phyloP scores from a whole-genome alignment of 2,113 vertebrate species.

The Naja naja region DNA sequence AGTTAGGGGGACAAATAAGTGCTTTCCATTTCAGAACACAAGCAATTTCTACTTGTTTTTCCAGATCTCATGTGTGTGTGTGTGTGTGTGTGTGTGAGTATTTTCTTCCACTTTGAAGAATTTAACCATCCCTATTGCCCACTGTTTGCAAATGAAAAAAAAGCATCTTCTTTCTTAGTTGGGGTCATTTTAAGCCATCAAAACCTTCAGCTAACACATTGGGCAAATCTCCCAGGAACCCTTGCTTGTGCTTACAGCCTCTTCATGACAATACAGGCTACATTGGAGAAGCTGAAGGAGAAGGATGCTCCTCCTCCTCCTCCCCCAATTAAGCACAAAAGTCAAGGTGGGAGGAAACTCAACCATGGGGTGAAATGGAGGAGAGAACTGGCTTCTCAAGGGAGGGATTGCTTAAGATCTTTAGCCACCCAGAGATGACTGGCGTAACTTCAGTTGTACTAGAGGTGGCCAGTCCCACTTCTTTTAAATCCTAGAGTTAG shows the following conservation, averaged over 20 bases:
- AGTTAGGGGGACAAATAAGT: constrained; percentile 26
- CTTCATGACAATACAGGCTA: constrained; percentile 2
- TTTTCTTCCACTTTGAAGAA: constrained; percentile 1
- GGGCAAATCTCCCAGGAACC: constrained; percentile 19
- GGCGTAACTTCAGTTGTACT: constrained; percentile 19
- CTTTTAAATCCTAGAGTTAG: constrained; percentile 40
- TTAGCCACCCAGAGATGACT: constrained; percentile 37
- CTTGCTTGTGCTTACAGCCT: not conserved
- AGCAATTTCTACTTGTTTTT: not conserved
- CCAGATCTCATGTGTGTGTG: not conserved
- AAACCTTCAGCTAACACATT: constrained; percentile 17
- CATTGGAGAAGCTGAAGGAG: constrained; percentile 1
- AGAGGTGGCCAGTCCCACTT: constrained; percentile 24
- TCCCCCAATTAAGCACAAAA: not conserved
- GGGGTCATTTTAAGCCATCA: constrained; percentile 3
- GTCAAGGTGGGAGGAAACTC: not conserved
- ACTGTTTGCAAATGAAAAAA: not conserved
- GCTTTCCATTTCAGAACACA: constrained; percentile 21
- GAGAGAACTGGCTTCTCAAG: constrained; percentile 1
- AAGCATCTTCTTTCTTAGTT: constrained; percentile 28
- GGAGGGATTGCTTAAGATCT: constrained; percentile 19
- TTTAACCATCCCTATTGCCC: constrained; percentile 24
- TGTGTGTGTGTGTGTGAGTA: not conserved
- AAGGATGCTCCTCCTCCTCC: not conserved
- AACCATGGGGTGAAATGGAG: not conserved